Evolutionary conservation across 2,113 vertebrate species (phyloP), one percentile per base, ranked within the genome.

Genomic region (Tychaedon coryphoeus): DNA sequence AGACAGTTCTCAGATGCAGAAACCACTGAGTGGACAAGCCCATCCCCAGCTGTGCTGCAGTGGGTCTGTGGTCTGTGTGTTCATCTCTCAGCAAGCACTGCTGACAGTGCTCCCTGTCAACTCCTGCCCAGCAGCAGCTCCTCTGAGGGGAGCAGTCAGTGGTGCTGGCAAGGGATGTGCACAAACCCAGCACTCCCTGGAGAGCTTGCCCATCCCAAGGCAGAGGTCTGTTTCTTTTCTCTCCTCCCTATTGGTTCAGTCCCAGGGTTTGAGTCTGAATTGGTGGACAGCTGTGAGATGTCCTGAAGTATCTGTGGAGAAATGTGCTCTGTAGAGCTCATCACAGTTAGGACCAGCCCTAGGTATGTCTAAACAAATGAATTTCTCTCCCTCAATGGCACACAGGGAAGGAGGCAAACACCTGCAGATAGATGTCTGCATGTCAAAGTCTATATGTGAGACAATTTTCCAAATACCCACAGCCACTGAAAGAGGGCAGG

Each of bases 91-190:
- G 43, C 2, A 19, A 57, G 42, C 42, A 2, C 7, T 9, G 33
- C 42, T 5, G 4, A 22, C 34, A 40, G 20, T 10, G 48, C 33
- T 81, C 34, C 34, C 33, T 12, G 1, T 8, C 0, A 0, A 16
- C 29, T 36, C 43, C 28, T 20, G 67, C 14, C 57, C 58, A 33
- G 58, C 33, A 80, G 66, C 34, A 76, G 33, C 26, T 51, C 36
- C 43, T 77, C 58, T 6, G 24, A 7, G 4, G 7, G 23, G 5
- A 10, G 8, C 36, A 73, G 40, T 20, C 77, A 33, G 58, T 0
- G 7, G 4, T 3, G 5, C 17, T 8, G 3, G 6, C 36, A 60
- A 23, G 25, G 33, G 57, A 9, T 0, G 16, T 25, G 58, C 58
- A 38, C 54, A 69, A 47, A n/a, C 26, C 7, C 54, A 29, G 0